A percentile compares a stretch with the other conserved stretches of the same genome.
Evolutionary conservation across 2,113 vertebrate species (phyloP).

Genomic region (Cyanoliseus patagonus): DNA sequence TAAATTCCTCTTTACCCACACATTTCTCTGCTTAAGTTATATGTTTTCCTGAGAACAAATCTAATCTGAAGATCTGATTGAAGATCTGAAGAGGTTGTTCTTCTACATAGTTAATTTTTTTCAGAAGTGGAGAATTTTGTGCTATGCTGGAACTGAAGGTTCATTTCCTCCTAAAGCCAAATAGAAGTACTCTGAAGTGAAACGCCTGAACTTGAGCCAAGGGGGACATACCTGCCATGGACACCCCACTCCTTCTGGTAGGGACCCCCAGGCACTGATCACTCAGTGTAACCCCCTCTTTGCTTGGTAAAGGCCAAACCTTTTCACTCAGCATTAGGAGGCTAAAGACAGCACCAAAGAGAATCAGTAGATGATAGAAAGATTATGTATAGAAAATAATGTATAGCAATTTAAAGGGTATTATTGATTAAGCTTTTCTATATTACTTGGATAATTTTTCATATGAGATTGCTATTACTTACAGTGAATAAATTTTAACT

Average conservation of each 20-base stretch:
- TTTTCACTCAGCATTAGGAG: not conserved
- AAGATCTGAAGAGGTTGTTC: not conserved
- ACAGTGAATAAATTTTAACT: not conserved
- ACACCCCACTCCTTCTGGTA: not conserved
- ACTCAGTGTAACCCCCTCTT: not conserved
- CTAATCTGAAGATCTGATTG: not conserved
- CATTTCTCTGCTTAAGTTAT: not conserved
- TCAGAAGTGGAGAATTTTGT: not conserved
- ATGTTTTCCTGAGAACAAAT: not conserved
- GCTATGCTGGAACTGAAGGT: not conserved
- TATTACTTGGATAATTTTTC: not conserved
- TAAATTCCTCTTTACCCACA: not conserved
- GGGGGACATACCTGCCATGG: rapidly evolving
- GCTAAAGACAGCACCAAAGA: not conserved
- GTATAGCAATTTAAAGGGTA: not conserved
- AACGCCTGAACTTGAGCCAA: not conserved
- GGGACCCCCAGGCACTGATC: too few species aligned
- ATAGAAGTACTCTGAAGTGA: not conserved
- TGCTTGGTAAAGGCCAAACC: not conserved
- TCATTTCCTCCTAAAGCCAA: not conserved
- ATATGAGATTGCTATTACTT: not conserved
- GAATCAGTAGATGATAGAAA: not conserved
- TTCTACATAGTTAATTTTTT: not conserved
- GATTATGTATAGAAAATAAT: not conserved
- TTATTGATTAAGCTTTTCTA: not conserved